Evolutionary conservation across 2,797 vertebrate genomes (phyloP).

Genomic region (Neoniphon sammara): DNA sequence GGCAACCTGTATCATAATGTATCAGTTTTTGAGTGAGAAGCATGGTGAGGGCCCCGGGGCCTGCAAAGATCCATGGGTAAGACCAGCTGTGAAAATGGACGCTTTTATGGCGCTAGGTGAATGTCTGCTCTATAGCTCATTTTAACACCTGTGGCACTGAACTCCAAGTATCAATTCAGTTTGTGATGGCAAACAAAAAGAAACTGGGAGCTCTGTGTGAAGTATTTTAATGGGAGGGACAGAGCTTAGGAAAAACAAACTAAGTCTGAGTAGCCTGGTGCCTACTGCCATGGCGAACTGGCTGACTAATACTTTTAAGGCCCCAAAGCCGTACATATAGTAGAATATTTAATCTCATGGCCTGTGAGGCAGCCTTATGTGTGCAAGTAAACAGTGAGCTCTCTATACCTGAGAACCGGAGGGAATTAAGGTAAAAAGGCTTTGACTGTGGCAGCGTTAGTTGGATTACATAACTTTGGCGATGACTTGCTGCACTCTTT

Average conservation of each 20-base stretch:
- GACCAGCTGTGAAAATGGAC: slow-evolving; percentile 20
- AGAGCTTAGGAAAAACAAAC: slow-evolving; percentile 41
- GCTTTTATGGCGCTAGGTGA: slow-evolving; percentile 10
- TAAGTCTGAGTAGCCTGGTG: slow-evolving; percentile 27
- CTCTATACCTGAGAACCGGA: slow-evolving; percentile 27
- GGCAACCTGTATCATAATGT: slow-evolving; percentile 30
- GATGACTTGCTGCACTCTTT: background rate
- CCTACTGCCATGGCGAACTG: slow-evolving; percentile 13
- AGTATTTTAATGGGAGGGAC: slow-evolving; percentile 19
- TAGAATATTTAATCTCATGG: slow-evolving; percentile 22
- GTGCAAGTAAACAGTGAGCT: slow-evolving; percentile 23
- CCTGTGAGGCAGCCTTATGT: slow-evolving; percentile 12
- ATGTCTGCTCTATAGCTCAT: slow-evolving; percentile 15
- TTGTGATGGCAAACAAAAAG: slow-evolving; percentile 5
- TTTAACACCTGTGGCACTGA: slow-evolving; percentile 2
- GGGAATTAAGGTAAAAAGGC: slow-evolving; percentile 24
- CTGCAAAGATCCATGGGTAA: slow-evolving; percentile 8
- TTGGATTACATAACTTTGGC: slow-evolving; percentile 19
- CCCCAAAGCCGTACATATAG: slow-evolving; percentile 21
- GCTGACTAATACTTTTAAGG: slow-evolving; percentile 20
- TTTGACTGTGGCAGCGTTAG: slow-evolving; percentile 11
- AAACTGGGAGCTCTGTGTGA: background rate
- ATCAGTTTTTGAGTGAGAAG: slow-evolving; percentile 56
- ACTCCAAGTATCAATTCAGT: slow-evolving; percentile 7
- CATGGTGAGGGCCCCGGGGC: slow-evolving; percentile 8